Evolutionary conservation across 2,888 invertebrate genomes (phyloP).

Genomic region (Eupelmus urozonus): DNA sequence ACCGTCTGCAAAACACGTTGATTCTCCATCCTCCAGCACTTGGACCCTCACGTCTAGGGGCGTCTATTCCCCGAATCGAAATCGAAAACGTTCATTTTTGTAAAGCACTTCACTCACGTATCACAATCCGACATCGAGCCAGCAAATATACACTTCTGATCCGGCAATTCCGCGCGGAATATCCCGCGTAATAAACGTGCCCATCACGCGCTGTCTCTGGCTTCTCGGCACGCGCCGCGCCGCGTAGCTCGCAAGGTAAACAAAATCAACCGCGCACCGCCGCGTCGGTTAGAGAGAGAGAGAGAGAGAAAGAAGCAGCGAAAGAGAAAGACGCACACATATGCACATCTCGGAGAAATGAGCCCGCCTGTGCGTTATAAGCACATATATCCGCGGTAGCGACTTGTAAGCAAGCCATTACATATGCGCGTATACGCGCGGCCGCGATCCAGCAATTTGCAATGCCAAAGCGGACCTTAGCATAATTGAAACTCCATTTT

Average conservation of each 20-base stretch:
- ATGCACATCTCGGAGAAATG: no score
- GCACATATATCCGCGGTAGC: background rate
- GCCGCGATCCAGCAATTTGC: slow-evolving; percentile 46
- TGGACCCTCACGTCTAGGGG: no score
- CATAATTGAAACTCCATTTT: slow-evolving; percentile 53
- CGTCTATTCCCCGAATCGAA: no score
- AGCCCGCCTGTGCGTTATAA: no score
- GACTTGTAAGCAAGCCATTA: slow-evolving; percentile 22
- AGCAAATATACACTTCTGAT: background rate
- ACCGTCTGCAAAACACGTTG: no score
- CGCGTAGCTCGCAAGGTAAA: slow-evolving; percentile 28
- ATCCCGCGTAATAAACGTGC: no score
- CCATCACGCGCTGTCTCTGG: no score
- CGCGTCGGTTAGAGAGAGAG: background rate
- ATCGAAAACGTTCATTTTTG: no score
- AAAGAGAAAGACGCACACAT: background rate
- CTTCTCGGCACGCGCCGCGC: background rate
- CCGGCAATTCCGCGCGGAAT: no score
- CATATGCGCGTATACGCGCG: slow-evolving; percentile 1
- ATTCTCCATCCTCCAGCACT: no score
- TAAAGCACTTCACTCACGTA: no score
- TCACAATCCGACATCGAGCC: no score
- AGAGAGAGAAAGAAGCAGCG: background rate
- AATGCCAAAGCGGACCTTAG: slow-evolving; percentile 30
- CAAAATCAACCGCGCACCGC: slow-evolving; percentile 25